Evolutionary conservation across 2,888 invertebrate species (phyloP), one percentile per base, ranked within the genome.

Genomic region (Apamea epomidion): DNA sequence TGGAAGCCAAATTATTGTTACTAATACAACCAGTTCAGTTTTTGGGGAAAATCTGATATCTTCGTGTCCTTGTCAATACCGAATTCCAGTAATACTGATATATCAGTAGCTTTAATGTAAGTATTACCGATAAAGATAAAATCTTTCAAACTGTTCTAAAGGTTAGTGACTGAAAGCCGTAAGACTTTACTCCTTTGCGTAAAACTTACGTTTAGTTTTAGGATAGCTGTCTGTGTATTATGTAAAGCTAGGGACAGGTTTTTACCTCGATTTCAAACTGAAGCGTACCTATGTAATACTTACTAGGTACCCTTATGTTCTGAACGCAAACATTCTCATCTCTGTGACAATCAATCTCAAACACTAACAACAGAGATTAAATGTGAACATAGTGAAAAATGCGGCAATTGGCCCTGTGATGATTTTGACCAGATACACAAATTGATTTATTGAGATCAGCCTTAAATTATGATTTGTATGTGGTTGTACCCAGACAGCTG

Each of bases 141-240:
- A 87, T 78, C 78, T 85, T 48, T 45, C 62, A 78, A 85, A 79
- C 69, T 68, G 67, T 70, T 75, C 64, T 54, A 48, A 78, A 78
- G 78, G 78, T 70, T 75, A 77, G 64, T 82, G 85, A 81, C 71
- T 78, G 37, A 68, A 73, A 78, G 42, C 64, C 42, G 51, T 70
- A 76, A 81, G 85, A 74, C 64, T 84, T 80, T 64, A 68, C 82
- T 70, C 32, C 51, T 86, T 86, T 78, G 85, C 88, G 85, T 87
- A 78, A 86, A 86, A 85, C 76, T 81, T 62, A 87, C 86, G 78
- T 86, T 78, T 74, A 71, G 67, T 87, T 87, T 84, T 51, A 75
- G 75, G 65, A 45, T 75, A 71, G 76, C 64, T 80, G 68, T 37
- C 64, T 73, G 21, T 37, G 16, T 74, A 79, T 83, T 86, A 84